Percentiles rank a stretch among this genome's conserved stretches.
Evolutionary conservation across 2,113 vertebrate species (phyloP).

Genomic region (Lucifuga dentata): DNA sequence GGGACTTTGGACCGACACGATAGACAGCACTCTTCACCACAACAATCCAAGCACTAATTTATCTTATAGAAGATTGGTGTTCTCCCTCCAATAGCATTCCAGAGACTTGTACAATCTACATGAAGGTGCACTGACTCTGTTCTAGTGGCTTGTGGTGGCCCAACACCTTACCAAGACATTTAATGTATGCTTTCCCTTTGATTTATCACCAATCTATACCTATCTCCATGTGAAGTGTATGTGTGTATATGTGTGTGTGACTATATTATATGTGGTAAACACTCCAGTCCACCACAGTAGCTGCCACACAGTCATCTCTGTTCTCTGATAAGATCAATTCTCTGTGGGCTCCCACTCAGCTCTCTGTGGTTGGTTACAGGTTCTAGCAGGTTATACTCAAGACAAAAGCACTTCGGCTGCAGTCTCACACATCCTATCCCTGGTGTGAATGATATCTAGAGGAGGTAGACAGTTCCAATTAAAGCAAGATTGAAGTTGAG

Average conservation of each 20-base stretch:
- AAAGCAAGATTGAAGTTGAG: too few relatives aligned
- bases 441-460: conserved; percentile 49
- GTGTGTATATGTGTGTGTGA: conserved; percentile 14
- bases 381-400: conserved; percentile 37
- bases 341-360: conserved; percentile 11
- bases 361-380: conserved; percentile 43
- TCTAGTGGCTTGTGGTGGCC: too few relatives aligned
- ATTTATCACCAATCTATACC: neutral
- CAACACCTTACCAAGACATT: too few relatives aligned
- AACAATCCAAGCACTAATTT: too few relatives aligned
- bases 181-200: too few relatives aligned
- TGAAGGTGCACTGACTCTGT: too few relatives aligned
- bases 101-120: too few relatives aligned
- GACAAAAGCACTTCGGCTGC: conserved; percentile 45
- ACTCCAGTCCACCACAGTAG: conserved; percentile 6
- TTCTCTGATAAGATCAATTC: conserved; percentile 48
- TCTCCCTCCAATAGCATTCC: too few relatives aligned
- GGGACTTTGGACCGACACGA: too few relatives aligned
- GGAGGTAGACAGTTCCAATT: too few relatives aligned
- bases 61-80: too few relatives aligned
- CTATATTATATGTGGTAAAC: conserved; percentile 23
- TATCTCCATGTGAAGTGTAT: conserved; percentile 18
- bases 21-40: too few relatives aligned
- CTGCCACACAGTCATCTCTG: conserved; percentile 24
- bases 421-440: conserved; percentile 44